phyloP scores from a whole-genome alignment of 2,113 vertebrate genomes.

The Siniperca chuatsi region DNA sequence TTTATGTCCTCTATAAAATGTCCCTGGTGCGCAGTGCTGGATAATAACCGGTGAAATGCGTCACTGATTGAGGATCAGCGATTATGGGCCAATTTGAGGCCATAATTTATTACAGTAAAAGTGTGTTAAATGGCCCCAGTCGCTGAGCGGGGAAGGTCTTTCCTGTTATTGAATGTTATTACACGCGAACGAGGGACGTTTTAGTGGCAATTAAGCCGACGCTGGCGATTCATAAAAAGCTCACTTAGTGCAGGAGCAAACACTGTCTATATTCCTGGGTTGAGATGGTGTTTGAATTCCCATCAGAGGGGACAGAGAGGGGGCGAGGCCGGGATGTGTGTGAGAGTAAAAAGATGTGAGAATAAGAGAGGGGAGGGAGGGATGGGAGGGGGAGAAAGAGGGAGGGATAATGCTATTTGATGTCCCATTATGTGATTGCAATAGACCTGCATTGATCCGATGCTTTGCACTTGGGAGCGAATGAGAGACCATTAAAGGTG shows the following conservation, averaged over 20 bases:
- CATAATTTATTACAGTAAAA: conserved; percentile 80
- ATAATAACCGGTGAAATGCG: conserved; percentile 75
- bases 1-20: conserved; percentile 70
- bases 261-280: conserved; percentile 89
- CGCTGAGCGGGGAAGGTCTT: conserved; percentile 71
- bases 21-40: conserved; percentile 38
- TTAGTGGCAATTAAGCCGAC: conserved; percentile 94
- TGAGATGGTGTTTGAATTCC: conserved; percentile 95
- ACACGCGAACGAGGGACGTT: conserved; percentile 87
- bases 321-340: conserved; percentile 64
- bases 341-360: conserved; percentile 53
- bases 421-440: conserved; percentile 99
- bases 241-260: conserved; percentile 97
- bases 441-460: conserved; percentile 98
- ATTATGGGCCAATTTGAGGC: conserved; percentile 71
- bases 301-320: conserved; percentile 83
- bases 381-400: background rate
- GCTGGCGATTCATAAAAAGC: conserved; percentile 94
- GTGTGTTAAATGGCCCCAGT: conserved; percentile 81
- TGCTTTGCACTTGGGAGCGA: conserved; percentile 91
- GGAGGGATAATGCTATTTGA: conserved; percentile 96
- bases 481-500: conserved; percentile 98
- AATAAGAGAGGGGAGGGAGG: conserved; percentile 39
- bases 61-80: conserved; percentile 75
- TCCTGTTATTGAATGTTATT: conserved; percentile 87